Evolutionary conservation across 2,888 invertebrate species (phyloP).

Genomic region (Clunio marinus): DNA sequence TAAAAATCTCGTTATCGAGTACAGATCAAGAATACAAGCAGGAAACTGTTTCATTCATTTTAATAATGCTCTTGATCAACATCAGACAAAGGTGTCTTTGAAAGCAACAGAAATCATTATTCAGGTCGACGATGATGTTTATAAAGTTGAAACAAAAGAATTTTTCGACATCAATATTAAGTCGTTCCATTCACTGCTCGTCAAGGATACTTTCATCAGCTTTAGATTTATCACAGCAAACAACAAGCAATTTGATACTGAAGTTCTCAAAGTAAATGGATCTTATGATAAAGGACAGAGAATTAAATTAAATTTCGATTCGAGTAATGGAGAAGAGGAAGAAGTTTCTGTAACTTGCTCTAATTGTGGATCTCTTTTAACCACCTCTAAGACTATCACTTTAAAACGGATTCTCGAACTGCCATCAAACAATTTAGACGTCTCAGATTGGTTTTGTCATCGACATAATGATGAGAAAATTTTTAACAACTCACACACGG

Average conservation of each 20-base stretch:
- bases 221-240: slow-evolving; percentile 21
- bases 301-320: background rate
- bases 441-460: slow-evolving; percentile 42
- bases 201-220: slow-evolving; percentile 27
- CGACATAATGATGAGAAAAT: slow-evolving; percentile 36
- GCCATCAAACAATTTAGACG: slow-evolving; percentile 41
- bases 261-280: background rate
- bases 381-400: slow-evolving; percentile 17
- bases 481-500: background rate
- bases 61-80: background rate
- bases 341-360: slow-evolving; percentile 32
- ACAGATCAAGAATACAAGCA: background rate
- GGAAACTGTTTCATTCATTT: slow-evolving; percentile 24
- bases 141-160: slow-evolving; percentile 10
- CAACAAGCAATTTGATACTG: slow-evolving; percentile 1
- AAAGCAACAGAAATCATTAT: slow-evolving; percentile 12
- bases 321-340: background rate
- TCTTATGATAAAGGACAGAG: background rate
- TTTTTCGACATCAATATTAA: slow-evolving; percentile 27
- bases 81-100: slow-evolving; percentile 1
- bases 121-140: background rate
- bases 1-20: slow-evolving; percentile 8
- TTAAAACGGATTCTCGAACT: slow-evolving; percentile 41
- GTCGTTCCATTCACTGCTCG: slow-evolving; percentile 1
- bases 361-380: slow-evolving; percentile 39